Base-by-base conservation (phyloP, 2,797 vertebrate genomes). In the Crax fasciolata region DNA sequence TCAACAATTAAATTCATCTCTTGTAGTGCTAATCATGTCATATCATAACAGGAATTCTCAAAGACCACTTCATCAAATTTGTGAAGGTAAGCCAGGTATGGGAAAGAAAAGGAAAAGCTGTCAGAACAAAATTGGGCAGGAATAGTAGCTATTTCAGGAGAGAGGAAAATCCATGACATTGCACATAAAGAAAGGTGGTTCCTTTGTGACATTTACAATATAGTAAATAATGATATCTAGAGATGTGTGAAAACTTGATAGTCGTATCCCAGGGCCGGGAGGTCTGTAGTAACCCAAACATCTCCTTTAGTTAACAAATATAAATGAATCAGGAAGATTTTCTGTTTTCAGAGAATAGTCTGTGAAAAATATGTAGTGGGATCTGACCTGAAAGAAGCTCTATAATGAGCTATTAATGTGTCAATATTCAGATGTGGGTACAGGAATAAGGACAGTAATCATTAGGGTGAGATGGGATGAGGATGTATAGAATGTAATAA, bases 261-360 rank as follows among this genome's bases (percentile, higher is more conserved):
- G 3, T 20, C 6, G 54, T 61, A 58, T 66, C 25, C 49, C 38
- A 85, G 38, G 16, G 70, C 6, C 5, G 59, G 24, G 18, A 85
- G 21, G 62, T 44, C 11, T 55, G 13, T 41, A 44, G 10, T 28
- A 83, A 84, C 2, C 9, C 9, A 25, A 66, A 87, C 43, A 3
- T 1, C 10, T 92, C 14, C 20, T 63, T 82, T 85, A 59, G 10
- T 62, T 66, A 46, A n/a, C 20, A 80, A 9, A 43, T 41, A 28
- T 10, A 92, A 71, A 83, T 6, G 9, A 82, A 72, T 63, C 18
- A 81, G 39, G 28, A 73, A 86, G 24, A 25, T 61, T 17, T 63
- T 71, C 0, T 0, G 0, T 58, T 85, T 39, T 49, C 41, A 68
- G 57, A 74, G 13, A 43, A 44, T 1, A 39, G 4, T 61, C 9